These are phyloP conservation scores for Phymastichus coffea DNA, from an alignment of 1,140 invertebrate species.

Conservation along the genomic window DNA sequence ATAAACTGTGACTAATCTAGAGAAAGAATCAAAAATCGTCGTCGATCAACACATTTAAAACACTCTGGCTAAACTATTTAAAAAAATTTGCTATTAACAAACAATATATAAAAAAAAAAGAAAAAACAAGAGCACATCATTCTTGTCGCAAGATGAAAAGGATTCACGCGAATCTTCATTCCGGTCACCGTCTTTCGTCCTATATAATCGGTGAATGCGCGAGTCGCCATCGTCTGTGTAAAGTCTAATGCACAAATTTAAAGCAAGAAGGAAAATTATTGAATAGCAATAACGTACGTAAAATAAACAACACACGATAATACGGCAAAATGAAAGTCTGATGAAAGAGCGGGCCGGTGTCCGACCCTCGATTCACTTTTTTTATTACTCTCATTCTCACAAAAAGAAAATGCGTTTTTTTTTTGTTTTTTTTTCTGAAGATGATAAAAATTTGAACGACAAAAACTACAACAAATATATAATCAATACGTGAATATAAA, in stretches of 20 bases:
- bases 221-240: no score
- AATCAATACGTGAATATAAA: conserved; percentile 28
- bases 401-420: conserved; percentile 10
- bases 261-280: background rate
- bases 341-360: conserved; percentile 22
- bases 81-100: conserved; percentile 9
- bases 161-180: no score
- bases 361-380: conserved; percentile 7
- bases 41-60: background rate
- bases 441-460: conserved; percentile 30
- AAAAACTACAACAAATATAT: conserved; percentile 31
- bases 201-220: background rate
- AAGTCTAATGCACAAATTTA: no score
- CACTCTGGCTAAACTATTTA: conserved; percentile 10
- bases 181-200: no score
- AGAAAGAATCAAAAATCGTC: background rate
- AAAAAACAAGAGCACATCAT: conserved; percentile 6
- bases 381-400: conserved; percentile 6
- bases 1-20: conserved; percentile 6
- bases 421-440: conserved; percentile 14
- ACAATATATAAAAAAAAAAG: conserved; percentile 9
- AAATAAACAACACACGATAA: background rate
- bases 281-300: background rate
- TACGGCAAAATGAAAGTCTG: background rate
- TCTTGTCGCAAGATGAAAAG: no score